phyloP scores from a whole-genome alignment of 2,888 invertebrate genomes.

The Macrophya alboannulata region DNA sequence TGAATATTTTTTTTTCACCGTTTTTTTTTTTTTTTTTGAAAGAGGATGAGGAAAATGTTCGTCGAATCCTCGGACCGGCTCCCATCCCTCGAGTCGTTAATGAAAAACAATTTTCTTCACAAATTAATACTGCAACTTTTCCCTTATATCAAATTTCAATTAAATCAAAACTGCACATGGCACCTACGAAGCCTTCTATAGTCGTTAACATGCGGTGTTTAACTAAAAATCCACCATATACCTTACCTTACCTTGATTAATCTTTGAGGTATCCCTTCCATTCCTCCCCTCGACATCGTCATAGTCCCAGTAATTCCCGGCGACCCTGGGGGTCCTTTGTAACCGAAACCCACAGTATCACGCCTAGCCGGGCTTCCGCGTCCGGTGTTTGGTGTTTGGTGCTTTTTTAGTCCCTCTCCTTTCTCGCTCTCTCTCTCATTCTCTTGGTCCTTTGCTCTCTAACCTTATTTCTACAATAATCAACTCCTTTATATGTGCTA shows the following conservation, averaged over 20 bases:
- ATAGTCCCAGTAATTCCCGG: neutral
- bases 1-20: neutral
- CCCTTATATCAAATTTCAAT: slow-evolving; percentile 28
- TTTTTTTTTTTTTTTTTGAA: neutral
- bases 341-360: slow-evolving; percentile 45
- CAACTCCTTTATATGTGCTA: neutral
- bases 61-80: neutral
- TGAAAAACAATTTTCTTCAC: neutral
- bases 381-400: slow-evolving; percentile 49
- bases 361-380: slow-evolving; percentile 51
- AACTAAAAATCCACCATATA: slow-evolving; percentile 12
- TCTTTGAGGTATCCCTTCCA: slow-evolving; percentile 11
- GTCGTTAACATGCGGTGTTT: neutral
- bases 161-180: slow-evolving; percentile 11
- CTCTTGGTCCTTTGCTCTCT: neutral
- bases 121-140: neutral
- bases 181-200: slow-evolving; percentile 2
- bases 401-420: neutral
- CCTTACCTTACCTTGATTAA: slow-evolving; percentile 11
- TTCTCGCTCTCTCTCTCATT: neutral
- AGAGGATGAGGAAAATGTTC: neutral
- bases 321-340: slow-evolving; percentile 50
- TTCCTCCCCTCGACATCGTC: neutral
- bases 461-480: neutral
- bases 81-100: neutral